Conservation (phyloP, 2,113 vertebrate genomes). For the Lasiurus borealis region DNA sequence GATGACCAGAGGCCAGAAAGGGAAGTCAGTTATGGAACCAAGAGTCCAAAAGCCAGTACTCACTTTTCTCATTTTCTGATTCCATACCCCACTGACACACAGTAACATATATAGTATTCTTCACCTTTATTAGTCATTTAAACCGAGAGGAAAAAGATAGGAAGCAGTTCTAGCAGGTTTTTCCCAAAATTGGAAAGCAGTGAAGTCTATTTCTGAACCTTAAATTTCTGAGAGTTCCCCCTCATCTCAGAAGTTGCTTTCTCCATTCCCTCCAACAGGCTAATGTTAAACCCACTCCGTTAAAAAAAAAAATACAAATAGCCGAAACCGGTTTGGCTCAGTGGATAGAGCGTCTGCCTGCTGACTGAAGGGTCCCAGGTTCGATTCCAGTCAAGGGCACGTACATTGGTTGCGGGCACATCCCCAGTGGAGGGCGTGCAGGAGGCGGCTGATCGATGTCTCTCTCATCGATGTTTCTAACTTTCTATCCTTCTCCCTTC, state of each 20-base stretch:
- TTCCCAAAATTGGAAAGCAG: slow-evolving; percentile 16
- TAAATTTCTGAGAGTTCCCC: neutral
- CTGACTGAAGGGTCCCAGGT: too few relatives aligned
- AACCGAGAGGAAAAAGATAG: neutral
- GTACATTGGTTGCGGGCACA: too few relatives aligned
- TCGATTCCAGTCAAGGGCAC: too few relatives aligned
- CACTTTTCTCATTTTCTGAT: neutral
- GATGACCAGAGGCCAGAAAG: neutral
- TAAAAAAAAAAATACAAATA: too few relatives aligned
- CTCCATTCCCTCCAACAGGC: neutral
- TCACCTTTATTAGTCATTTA: slow-evolving; percentile 18
- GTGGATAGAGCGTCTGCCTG: too few relatives aligned
- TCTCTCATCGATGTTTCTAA: too few relatives aligned
- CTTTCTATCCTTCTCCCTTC: too few relatives aligned
- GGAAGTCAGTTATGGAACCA: neutral
- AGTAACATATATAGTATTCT: neutral
- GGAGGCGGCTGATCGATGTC: too few relatives aligned
- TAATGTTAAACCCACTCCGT: neutral
- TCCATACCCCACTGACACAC: neutral
- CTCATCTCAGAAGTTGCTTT: slow-evolving; percentile 17
- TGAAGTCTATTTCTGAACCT: neutral
- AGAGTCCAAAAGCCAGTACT: neutral
- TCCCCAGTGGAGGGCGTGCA: too few relatives aligned
- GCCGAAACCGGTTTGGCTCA: too few relatives aligned
- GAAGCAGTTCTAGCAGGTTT: neutral